A percentile compares a stretch with the other conserved stretches of the same genome.
Evolutionary conservation across 1,140 invertebrate genomes (phyloP).

Genomic region (Bombus huntii): DNA sequence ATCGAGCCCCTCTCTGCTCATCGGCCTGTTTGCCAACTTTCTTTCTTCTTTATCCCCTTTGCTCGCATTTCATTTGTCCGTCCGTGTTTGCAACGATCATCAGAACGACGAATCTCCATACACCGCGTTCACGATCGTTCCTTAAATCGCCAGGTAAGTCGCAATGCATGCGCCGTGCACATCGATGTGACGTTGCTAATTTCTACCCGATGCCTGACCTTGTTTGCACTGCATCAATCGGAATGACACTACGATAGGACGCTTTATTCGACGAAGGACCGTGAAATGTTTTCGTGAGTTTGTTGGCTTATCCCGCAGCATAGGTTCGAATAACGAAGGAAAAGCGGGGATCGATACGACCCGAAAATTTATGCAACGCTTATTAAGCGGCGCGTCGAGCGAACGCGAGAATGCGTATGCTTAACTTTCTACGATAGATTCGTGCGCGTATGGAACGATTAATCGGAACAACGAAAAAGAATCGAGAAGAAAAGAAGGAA

Average conservation of each 20-base stretch:
- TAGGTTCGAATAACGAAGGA: neutral
- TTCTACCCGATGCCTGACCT: slow-evolving; percentile 22
- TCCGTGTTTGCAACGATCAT: too few relatives aligned
- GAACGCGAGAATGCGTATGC: neutral
- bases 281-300: neutral
- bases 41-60: neutral
- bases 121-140: neutral
- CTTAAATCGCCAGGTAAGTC: slow-evolving; percentile 27
- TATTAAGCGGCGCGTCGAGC: neutral
- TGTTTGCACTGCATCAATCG: slow-evolving; percentile 21
- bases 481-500: neutral
- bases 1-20: neutral
- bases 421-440: neutral
- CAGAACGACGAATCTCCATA: neutral
- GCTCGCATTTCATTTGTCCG: neutral
- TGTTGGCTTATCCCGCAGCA: neutral
- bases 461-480: neutral
- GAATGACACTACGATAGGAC: slow-evolving; percentile 16
- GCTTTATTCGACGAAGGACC: neutral
- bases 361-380: too few relatives aligned
- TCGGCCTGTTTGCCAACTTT: slow-evolving; percentile 14
- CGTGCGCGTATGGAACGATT: neutral
- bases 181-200: neutral
- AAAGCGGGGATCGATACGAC: neutral
- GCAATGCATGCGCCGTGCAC: slow-evolving; percentile 27